Conservation (phyloP, 2,797 vertebrate genomes). For the Arctocebus calabarensis region DNA sequence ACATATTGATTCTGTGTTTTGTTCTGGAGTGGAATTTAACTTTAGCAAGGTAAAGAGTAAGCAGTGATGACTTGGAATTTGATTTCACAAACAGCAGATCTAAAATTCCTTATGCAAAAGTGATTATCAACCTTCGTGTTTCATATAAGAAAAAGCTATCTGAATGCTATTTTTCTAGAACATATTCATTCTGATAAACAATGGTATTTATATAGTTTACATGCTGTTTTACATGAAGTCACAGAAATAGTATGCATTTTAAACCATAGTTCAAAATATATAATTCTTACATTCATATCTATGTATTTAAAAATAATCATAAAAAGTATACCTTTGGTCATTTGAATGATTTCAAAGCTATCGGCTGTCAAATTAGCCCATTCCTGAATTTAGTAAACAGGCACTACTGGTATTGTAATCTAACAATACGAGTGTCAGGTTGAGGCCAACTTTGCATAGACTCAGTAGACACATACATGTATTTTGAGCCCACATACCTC, state of each 20-base stretch:
- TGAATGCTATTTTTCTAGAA: neutral
- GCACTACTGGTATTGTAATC: neutral
- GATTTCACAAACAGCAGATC: neutral
- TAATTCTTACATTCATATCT: neutral
- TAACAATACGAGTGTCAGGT: constrained; percentile 2
- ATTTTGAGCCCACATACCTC: neutral
- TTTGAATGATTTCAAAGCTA: neutral
- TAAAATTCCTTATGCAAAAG: neutral
- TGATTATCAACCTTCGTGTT: neutral
- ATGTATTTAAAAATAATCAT: neutral
- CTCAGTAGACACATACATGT: neutral
- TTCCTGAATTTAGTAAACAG: neutral
- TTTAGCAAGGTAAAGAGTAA: neutral
- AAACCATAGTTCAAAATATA: neutral
- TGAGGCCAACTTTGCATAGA: neutral
- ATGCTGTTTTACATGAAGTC: neutral
- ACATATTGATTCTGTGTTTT: no score
- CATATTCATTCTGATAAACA: neutral
- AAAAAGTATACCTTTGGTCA: neutral
- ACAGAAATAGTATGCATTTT: neutral
- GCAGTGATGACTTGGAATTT: neutral
- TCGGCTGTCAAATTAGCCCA: neutral
- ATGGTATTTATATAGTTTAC: neutral
- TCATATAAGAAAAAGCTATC: neutral
- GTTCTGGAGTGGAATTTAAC: neutral